Evolutionary conservation across 2,888 invertebrate genomes (phyloP).

Genomic region (Neoascia interrupta): DNA sequence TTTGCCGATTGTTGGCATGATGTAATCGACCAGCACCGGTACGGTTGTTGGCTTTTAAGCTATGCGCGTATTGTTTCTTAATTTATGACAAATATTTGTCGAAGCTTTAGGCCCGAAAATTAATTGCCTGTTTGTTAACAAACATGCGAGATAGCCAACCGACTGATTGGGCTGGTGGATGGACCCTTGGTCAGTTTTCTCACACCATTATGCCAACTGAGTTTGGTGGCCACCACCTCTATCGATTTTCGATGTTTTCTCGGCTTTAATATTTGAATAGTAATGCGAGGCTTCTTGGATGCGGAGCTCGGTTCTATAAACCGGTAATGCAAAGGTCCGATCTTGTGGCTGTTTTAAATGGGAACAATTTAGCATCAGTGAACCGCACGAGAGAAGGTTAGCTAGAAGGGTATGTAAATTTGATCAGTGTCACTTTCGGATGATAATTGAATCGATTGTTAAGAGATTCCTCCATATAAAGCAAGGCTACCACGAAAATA

Average conservation of each 20-base stretch:
- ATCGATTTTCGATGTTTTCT: constrained; percentile 24
- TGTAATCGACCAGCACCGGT: constrained; percentile 50
- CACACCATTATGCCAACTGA: constrained; percentile 54
- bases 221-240: constrained; percentile 14
- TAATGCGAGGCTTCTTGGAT: constrained; percentile 9
- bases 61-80: constrained; percentile 50
- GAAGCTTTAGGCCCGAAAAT: constrained; percentile 54
- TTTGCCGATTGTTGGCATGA: constrained; percentile 35
- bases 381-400: constrained; percentile 36
- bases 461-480: constrained; percentile 37
- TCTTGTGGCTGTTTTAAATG: constrained; percentile 27
- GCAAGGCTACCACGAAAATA: constrained; percentile 23
- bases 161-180: neutral
- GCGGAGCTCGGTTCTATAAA: constrained; percentile 40
- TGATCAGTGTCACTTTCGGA: constrained; percentile 15
- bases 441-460: constrained; percentile 39
- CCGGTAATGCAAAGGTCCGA: constrained; percentile 39
- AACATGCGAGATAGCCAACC: constrained; percentile 13
- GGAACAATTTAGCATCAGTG: constrained; percentile 1
- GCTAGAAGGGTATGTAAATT: constrained; percentile 55
- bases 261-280: constrained; percentile 26
- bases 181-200: constrained; percentile 51
- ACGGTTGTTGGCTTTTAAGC: constrained; percentile 47
- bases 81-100: constrained; percentile 63
- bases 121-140: constrained; percentile 52